These are phyloP conservation scores for Formica selysi DNA, from an alignment of 1,140 invertebrate species.

Conservation along the genomic window DNA sequence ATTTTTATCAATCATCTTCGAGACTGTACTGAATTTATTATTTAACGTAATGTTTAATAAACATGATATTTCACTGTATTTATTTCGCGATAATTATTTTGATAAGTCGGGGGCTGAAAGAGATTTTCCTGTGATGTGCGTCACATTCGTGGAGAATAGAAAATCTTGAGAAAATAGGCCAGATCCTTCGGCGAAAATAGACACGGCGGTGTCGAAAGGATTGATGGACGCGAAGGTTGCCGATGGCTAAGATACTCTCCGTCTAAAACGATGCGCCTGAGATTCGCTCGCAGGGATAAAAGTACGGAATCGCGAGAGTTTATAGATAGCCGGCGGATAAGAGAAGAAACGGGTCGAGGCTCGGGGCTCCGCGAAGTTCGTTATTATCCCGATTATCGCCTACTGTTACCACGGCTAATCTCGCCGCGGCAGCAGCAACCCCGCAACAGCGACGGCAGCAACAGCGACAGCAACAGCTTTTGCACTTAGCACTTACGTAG, in stretches of 20 bases:
- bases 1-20: background rate
- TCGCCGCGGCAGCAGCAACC: conserved; percentile 53
- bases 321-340: conserved; percentile 55
- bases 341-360: conserved; percentile 5
- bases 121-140: background rate
- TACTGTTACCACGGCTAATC: conserved; percentile 69
- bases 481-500: conserved; percentile 71
- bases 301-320: conserved; percentile 26
- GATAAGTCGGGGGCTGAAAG: background rate
- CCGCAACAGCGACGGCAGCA: conserved; percentile 35
- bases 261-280: background rate
- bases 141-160: background rate
- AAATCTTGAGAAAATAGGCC: conserved; percentile 33
- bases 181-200: conserved; percentile 43
- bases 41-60: background rate
- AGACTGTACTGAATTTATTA: background rate
- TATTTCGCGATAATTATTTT: conserved; percentile 10
- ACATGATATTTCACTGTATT: background rate
- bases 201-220: background rate
- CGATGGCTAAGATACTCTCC: background rate
- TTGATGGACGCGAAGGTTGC: conserved; percentile 26
- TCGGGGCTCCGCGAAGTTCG: conserved; percentile 31
- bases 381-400: conserved; percentile 75
- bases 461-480: conserved; percentile 35
- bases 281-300: background rate